phyloP scores from a whole-genome alignment of 2,797 vertebrate species.

The Girardinus metallicus region DNA sequence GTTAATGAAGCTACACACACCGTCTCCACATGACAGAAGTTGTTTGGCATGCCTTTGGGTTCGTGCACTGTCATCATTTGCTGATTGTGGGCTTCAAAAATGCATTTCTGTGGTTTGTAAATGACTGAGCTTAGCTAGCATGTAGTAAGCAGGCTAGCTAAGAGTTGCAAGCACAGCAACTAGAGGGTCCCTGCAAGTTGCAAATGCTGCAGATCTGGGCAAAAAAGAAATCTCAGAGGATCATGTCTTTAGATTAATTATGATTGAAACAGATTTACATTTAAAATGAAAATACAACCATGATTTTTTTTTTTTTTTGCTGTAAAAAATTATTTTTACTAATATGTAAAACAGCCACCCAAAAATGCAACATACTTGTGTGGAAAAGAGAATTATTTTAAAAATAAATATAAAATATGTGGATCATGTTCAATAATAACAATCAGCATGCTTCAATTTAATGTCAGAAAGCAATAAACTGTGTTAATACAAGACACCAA shows the following conservation, averaged over 20 bases:
- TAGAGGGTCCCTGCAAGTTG: constrained; percentile 14
- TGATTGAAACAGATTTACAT: background rate
- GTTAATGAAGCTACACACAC: constrained; percentile 7
- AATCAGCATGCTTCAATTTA: too few relatives aligned
- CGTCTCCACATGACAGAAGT: constrained; percentile 19
- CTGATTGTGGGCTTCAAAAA: constrained; percentile 44
- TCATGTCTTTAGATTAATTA: background rate
- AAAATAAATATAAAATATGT: background rate
- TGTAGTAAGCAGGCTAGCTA: constrained; percentile 34
- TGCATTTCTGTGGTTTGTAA: constrained; percentile 48
- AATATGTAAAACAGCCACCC: background rate
- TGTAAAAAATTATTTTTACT: background rate
- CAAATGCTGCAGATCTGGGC: constrained; percentile 43
- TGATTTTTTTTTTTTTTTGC: background rate
- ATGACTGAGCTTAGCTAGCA: constrained; percentile 35
- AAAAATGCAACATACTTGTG: background rate
- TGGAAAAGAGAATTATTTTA: background rate
- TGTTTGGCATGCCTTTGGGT: constrained; percentile 19
- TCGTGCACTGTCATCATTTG: constrained; percentile 47
- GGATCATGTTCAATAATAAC: too few relatives aligned
- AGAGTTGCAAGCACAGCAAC: constrained; percentile 57
- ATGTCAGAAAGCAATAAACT: background rate
- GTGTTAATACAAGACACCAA: background rate
- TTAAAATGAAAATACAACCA: background rate
- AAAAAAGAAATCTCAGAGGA: constrained; percentile 7